Evolutionary conservation across 1,140 invertebrate genomes (phyloP).

Genomic region (Neodiprion fabricii): DNA sequence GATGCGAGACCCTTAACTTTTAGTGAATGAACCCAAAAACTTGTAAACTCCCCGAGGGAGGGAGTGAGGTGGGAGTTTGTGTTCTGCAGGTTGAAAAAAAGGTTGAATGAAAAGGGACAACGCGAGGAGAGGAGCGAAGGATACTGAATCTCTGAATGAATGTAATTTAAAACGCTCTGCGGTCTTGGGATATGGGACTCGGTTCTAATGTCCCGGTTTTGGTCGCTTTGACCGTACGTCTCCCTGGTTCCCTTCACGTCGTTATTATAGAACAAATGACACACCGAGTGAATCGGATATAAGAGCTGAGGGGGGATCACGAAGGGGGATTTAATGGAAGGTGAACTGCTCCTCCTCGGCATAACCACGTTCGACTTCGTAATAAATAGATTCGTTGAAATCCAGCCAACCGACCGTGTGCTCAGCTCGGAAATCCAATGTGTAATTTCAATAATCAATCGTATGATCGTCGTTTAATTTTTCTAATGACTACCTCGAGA

Average conservation of each 20-base stretch:
- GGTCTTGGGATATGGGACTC: neutral
- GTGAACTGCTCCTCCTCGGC: no score
- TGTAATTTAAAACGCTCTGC: constrained; percentile 39
- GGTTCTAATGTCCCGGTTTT: neutral
- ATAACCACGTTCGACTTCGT: neutral
- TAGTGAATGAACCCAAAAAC: constrained; percentile 15
- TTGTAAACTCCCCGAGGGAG: neutral
- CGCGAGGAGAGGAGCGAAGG: constrained; percentile 22
- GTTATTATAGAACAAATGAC: neutral
- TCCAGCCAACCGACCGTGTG: constrained; percentile 1
- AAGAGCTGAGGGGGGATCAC: no score
- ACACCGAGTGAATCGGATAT: neutral
- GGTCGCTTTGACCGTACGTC: neutral
- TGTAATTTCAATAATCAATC: constrained; percentile 64
- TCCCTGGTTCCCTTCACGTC: neutral
- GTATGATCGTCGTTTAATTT: constrained; percentile 63
- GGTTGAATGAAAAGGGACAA: constrained; percentile 14
- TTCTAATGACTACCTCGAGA: constrained; percentile 51
- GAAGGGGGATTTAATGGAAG: no score
- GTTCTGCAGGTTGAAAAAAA: constrained; percentile 13
- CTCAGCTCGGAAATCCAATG: constrained; percentile 33
- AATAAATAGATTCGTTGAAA: constrained; percentile 3
- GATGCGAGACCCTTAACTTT: constrained; percentile 10
- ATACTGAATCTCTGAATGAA: constrained; percentile 46
- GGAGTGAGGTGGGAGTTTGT: neutral